Evolutionary conservation across 2,888 invertebrate species (phyloP).

Genomic region (Standfussiana lucernea): DNA sequence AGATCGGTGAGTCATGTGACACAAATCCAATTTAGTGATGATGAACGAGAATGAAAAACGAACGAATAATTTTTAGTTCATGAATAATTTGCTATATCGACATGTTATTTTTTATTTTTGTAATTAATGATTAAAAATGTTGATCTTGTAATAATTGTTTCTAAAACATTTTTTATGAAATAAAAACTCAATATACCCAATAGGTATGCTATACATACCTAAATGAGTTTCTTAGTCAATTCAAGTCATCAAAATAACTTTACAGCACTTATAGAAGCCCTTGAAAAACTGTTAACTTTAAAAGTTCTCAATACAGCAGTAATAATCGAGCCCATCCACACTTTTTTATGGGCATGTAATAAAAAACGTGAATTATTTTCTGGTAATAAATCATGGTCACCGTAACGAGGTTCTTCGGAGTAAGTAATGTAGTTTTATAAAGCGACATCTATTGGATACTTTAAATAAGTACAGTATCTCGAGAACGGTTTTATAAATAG

Average conservation of each 20-base stretch:
- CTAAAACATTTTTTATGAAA: neutral
- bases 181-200: too few relatives aligned
- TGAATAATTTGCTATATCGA: constrained; percentile 14
- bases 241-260: constrained; percentile 11
- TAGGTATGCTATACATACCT: too few relatives aligned
- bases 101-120: neutral
- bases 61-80: constrained; percentile 67
- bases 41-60: constrained; percentile 63
- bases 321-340: constrained; percentile 32
- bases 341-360: constrained; percentile 70
- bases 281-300: constrained; percentile 16
- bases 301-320: constrained; percentile 24
- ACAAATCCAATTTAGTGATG: constrained; percentile 76
- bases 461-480: constrained; percentile 1
- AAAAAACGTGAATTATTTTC: constrained; percentile 73
- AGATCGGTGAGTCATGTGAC: constrained; percentile 73
- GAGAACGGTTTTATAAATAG: constrained; percentile 22
- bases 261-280: constrained; percentile 15
- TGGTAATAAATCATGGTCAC: constrained; percentile 72
- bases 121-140: neutral
- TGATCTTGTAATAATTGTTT: neutral
- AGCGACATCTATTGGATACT: constrained; percentile 42
- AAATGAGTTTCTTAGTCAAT: constrained; percentile 9
- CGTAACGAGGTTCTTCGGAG: constrained; percentile 40
- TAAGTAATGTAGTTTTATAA: constrained; percentile 33